Evolutionary conservation across 2,888 invertebrate species (phyloP), one percentile per base, ranked within the genome.

Genomic region (Athalia circularis): DNA sequence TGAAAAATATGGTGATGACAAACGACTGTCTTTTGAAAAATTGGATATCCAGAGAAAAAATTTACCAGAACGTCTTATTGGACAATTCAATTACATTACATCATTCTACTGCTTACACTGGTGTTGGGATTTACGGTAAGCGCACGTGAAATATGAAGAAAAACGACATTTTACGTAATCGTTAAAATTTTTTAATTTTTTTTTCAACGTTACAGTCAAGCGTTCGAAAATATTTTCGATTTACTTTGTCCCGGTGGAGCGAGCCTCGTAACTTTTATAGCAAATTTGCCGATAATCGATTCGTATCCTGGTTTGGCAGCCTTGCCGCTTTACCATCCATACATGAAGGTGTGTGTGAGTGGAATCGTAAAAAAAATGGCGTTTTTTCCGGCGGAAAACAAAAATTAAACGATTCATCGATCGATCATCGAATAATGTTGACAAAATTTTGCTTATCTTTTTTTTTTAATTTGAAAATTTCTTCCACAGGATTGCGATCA

Each of bases 21-120:
- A 94, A 81, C 89, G 91, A 48, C 82, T 91, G 45, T 87, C 89
- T 2, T 92, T 91, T 81, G 68, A 86, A 2, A 86, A 89, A 67
- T 86, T 94, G 79, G 94, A 96, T 84, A 94, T 96, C 61, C 89
- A 90, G 65, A 89, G 92, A 0, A 88, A 91, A 0, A 87, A 91
- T 29, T 81, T 94, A 68, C 92, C 93, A 0, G 86, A 88, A 0
- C 89, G 92, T 43, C 84, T 93, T 67, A 85, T 89, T n/a, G 91
- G 90, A 75, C 86, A 89, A 48, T 96, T 95, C 85, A 92, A 94
- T 85, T 95, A 95, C 85, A 92, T 93, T 0, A 93, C 95, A 76
- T 96, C 96, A 0, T 96, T 96, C 87, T 96, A 95, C 87, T 94
- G 95, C 80, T 91, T 96, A 4, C 96, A 96, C 85, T 96, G 96